Conservation (phyloP, 2,113 vertebrate species). For the Morone saxatilis region DNA sequence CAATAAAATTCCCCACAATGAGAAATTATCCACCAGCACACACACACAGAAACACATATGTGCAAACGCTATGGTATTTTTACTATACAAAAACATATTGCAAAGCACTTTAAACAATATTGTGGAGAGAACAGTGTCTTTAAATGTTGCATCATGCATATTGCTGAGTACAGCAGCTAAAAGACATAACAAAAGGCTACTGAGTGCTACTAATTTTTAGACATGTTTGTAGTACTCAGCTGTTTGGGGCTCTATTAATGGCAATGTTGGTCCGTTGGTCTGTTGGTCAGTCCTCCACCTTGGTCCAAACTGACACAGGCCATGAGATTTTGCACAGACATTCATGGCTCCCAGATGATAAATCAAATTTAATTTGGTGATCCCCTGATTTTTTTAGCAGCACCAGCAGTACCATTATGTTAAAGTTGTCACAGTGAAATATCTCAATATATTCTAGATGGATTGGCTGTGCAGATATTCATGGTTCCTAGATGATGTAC, state of each 20-base stretch:
- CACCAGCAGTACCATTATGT: too few species aligned
- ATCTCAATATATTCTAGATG: too few species aligned
- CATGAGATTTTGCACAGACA: neutral
- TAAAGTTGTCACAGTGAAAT: too few species aligned
- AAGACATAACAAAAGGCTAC: neutral
- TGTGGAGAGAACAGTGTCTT: neutral
- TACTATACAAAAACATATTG: neutral
- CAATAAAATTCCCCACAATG: slow-evolving; percentile 58
- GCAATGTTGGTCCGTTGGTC: neutral
- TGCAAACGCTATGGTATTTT: slow-evolving; percentile 13
- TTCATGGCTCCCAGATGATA: neutral
- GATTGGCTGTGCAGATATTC: too few species aligned
- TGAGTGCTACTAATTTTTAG: neutral
- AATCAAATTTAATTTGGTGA: neutral
- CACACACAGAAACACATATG: slow-evolving; percentile 13
- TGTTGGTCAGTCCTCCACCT: neutral
- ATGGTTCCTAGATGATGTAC: too few species aligned
- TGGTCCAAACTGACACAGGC: neutral
- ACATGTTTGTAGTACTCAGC: too few species aligned
- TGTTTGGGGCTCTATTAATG: neutral
- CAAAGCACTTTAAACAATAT: slow-evolving; percentile 6
- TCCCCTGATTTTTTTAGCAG: too few species aligned
- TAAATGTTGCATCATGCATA: neutral
- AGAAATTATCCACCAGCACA: slow-evolving; percentile 48
- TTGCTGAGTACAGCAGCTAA: neutral